phyloP scores from a whole-genome alignment of 2,888 invertebrate genomes.

The Athrips mouffetella region DNA sequence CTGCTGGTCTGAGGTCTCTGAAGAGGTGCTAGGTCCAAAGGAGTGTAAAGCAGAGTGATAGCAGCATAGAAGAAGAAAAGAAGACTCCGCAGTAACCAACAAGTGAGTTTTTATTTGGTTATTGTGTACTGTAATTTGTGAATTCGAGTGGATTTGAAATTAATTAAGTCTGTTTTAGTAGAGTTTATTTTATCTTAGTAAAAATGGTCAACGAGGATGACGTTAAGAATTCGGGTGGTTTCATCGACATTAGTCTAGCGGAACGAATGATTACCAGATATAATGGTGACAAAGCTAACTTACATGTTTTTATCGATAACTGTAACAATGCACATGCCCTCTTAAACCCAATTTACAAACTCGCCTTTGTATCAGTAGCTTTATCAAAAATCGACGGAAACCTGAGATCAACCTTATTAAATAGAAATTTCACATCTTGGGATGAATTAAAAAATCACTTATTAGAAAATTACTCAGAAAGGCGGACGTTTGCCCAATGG shows the following conservation, averaged over 20 bases:
- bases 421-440: conserved; percentile 8
- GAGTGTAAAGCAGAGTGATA: too few relatives aligned
- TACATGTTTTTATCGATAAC: conserved; percentile 21
- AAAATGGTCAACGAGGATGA: not conserved
- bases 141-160: not conserved
- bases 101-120: not conserved
- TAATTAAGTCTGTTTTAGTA: not conserved
- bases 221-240: not conserved
- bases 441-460: conserved; percentile 12
- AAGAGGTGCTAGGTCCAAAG: too few relatives aligned
- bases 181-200: not conserved
- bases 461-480: conserved; percentile 16
- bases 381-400: conserved; percentile 19
- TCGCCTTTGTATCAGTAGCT: conserved; percentile 15
- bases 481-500: conserved; percentile 14
- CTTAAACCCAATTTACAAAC: conserved; percentile 13
- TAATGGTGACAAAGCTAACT: conserved; percentile 15
- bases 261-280: conserved; percentile 16
- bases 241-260: conserved; percentile 10
- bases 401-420: conserved; percentile 15
- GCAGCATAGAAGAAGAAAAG: not conserved
- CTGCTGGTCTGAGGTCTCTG: too few relatives aligned
- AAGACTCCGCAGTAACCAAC: not conserved
- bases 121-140: not conserved
- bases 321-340: conserved; percentile 17